Conservation (phyloP, 2,797 vertebrate genomes). For the Onychomys leucogaster region DNA sequence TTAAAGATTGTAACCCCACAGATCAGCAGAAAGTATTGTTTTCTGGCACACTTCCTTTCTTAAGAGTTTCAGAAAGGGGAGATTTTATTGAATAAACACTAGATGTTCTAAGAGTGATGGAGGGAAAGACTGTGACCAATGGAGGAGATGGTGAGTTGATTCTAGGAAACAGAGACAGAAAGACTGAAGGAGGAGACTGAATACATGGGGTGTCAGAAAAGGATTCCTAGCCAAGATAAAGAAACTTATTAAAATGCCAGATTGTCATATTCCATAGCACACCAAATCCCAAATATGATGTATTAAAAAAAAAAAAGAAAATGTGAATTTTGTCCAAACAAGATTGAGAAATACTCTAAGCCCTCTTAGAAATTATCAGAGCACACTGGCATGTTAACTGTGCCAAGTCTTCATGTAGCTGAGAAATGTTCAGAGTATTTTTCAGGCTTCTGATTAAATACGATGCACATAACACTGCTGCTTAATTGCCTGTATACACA, state of each 20-base stretch:
- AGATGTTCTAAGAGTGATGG: background rate
- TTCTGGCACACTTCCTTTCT: background rate
- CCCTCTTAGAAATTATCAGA: background rate
- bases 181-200: background rate
- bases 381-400: background rate
- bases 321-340: background rate
- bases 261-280: background rate
- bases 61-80: slow-evolving; percentile 22
- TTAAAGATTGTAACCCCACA: background rate
- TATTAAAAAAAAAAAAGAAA: background rate
- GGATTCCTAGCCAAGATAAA: background rate
- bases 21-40: background rate
- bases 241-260: background rate
- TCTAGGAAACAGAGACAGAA: background rate
- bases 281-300: background rate
- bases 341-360: background rate
- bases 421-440: background rate
- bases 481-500: background rate
- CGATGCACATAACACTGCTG: background rate
- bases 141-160: background rate
- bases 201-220: background rate
- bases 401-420: background rate
- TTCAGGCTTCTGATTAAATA: background rate
- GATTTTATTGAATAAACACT: background rate
- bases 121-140: background rate